Evolutionary conservation across 2,888 invertebrate genomes (phyloP), one percentile per base, ranked within the genome.

Genomic region (Diarsia brunnea): DNA sequence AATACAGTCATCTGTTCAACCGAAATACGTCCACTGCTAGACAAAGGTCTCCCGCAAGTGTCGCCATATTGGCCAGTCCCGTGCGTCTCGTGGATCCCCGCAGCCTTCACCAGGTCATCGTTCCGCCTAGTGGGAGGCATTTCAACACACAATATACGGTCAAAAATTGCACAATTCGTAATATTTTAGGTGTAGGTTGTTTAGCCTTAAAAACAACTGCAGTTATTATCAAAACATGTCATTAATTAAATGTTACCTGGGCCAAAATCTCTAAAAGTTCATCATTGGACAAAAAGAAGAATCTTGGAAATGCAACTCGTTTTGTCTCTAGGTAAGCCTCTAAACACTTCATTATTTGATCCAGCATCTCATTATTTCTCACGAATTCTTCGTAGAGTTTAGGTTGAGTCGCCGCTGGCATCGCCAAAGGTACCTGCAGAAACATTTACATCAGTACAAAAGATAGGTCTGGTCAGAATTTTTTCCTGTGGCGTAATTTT

Each of bases 291-390:
- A 99, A 94, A 92, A 99, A 99, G 93, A 98, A 99, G 93, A 99
- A 99, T 82, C 99, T 95, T 19, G 99, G 98, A 93, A 99, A 99
- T 0, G 98, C 98, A 16, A 98, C 98, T 61, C 99, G 97, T 92
- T 99, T 99, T 0, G 98, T 98, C 93, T 99, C 99, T 74, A 99
- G 95, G 92, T 99, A 99, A 0, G 98, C 98, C 91, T 99, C 99
- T 49, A 99, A 96, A 87, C 99, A 99, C 91, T 98, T 98, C 97
- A 98, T 98, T 61, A 99, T 99, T 93, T 98, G 98, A 88, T 99
- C 99, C 69, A 99, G 93, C 89, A 98, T 97, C 60, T 97, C 97
- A 92, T 99, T 99, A 89, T 98, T 98, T 76, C 97, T 97, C 60
- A 97, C 95, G 38, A 98, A 97, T 60, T 97, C 97, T 83, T 98